These are phyloP conservation scores for Hemicrepidius hirtus DNA, from an alignment of 2,888 invertebrate species.

Conservation along the genomic window DNA sequence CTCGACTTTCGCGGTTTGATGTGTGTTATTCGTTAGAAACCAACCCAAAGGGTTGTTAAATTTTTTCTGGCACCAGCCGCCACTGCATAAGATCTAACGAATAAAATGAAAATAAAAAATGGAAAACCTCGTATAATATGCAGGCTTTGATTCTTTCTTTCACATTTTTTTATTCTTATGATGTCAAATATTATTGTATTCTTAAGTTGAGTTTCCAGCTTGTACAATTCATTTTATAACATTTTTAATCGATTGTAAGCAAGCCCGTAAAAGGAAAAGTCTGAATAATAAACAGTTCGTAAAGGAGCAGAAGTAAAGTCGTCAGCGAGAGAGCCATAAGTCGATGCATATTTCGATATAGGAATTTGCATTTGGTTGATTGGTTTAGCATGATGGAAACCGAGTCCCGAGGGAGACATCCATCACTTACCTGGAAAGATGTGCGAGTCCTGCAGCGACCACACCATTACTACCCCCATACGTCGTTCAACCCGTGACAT, in stretches of 20 bases:
- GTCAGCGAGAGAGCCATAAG: constrained; percentile 34
- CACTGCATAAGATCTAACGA: too few relatives aligned
- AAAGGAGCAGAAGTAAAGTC: constrained; percentile 23
- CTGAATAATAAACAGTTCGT: constrained; percentile 31
- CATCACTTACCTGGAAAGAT: constrained; percentile 61
- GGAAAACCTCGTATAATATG: too few relatives aligned
- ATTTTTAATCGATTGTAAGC: background rate
- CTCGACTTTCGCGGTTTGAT: too few relatives aligned
- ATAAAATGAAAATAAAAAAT: too few relatives aligned
- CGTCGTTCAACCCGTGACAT: constrained; percentile 50
- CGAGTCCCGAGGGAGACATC: constrained; percentile 59
- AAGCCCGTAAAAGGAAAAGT: background rate
- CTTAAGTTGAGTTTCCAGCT: too few relatives aligned
- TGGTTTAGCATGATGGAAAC: constrained; percentile 63
- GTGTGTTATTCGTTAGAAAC: too few relatives aligned
- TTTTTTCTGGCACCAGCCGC: too few relatives aligned
- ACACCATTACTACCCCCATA: constrained; percentile 51
- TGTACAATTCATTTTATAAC: too few relatives aligned
- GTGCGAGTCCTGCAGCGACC: constrained; percentile 53
- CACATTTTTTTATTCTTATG: too few relatives aligned
- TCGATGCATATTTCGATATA: constrained; percentile 51
- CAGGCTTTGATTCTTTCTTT: too few relatives aligned
- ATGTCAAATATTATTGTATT: too few relatives aligned
- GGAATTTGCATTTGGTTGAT: constrained; percentile 61
- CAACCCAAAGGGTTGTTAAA: too few relatives aligned